phyloP scores from a whole-genome alignment of 2,113 vertebrate species.

The Polyodon spathula region DNA sequence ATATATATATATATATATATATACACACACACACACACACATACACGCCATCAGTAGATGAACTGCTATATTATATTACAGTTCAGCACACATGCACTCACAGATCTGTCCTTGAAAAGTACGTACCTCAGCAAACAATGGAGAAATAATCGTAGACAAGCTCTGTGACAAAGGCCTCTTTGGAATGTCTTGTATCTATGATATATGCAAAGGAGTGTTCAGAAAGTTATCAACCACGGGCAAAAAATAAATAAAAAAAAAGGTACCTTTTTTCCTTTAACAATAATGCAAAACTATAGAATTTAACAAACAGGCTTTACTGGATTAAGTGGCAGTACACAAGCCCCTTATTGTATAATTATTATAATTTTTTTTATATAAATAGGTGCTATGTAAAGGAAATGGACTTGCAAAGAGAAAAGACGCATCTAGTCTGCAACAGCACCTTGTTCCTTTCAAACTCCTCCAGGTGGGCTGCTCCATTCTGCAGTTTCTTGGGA shows the following conservation, averaged over 20 bases:
- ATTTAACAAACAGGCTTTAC: too few relatives aligned
- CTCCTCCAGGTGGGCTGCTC: constrained; percentile 56
- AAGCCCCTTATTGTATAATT: too few relatives aligned
- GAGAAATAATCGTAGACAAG: constrained; percentile 82
- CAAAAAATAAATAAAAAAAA: too few relatives aligned
- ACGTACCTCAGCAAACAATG: constrained; percentile 87
- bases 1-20: not conserved
- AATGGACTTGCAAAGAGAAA: too few relatives aligned
- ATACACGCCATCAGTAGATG: not conserved
- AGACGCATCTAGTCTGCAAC: too few relatives aligned
- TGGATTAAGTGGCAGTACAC: too few relatives aligned
- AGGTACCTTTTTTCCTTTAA: too few relatives aligned
- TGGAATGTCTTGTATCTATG: constrained; percentile 63
- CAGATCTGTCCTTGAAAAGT: not conserved
- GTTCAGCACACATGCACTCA: not conserved
- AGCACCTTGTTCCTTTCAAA: constrained; percentile 58
- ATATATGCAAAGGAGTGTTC: not conserved
- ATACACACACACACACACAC: not conserved
- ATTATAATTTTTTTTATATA: too few relatives aligned
- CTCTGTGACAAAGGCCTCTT: constrained; percentile 82
- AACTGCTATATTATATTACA: not conserved
- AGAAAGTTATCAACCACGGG: too few relatives aligned
- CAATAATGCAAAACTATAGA: too few relatives aligned
- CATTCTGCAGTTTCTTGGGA: constrained; percentile 67
- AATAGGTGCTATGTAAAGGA: too few relatives aligned